These are phyloP conservation scores for Harpalus rubripes DNA, from an alignment of 2,888 invertebrate genomes.

Conservation along the genomic window DNA sequence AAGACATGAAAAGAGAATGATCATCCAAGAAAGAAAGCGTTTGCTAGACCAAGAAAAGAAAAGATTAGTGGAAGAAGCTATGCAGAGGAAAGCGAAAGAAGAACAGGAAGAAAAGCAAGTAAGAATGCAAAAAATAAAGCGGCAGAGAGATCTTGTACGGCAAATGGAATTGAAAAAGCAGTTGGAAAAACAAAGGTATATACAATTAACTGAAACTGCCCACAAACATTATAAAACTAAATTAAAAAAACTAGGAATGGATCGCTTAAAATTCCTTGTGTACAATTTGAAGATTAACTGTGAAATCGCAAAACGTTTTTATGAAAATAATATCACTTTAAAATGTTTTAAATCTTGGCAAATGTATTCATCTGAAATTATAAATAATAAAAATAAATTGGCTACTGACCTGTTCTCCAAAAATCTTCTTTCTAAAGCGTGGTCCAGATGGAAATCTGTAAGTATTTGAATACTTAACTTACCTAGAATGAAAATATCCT, in stretches of 20 bases:
- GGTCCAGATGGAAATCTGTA: slow-evolving; percentile 32
- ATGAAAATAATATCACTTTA: slow-evolving; percentile 70
- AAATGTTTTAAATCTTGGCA: slow-evolving; percentile 71
- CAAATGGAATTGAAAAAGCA: slow-evolving; percentile 81
- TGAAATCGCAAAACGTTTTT: slow-evolving; percentile 71
- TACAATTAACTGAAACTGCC: slow-evolving; percentile 77
- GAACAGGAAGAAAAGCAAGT: slow-evolving; percentile 82
- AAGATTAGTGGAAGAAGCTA: slow-evolving; percentile 82
- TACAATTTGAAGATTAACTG: slow-evolving; percentile 74
- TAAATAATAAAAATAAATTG: slow-evolving; percentile 78
- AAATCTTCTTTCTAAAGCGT: slow-evolving; percentile 71
- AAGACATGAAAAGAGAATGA: slow-evolving; percentile 78
- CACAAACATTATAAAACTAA: slow-evolving; percentile 76
- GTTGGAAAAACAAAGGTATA: slow-evolving; percentile 77
- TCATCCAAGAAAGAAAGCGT: slow-evolving; percentile 79
- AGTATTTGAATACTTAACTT: slow-evolving; percentile 5
- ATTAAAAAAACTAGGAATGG: slow-evolving; percentile 74
- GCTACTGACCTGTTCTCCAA: slow-evolving; percentile 81
- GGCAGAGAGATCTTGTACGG: slow-evolving; percentile 80
- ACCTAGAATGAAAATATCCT: slow-evolving; percentile 16
- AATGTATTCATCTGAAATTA: slow-evolving; percentile 78
- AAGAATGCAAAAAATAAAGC: slow-evolving; percentile 82
- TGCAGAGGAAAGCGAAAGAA: slow-evolving; percentile 79
- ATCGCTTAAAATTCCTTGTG: slow-evolving; percentile 75
- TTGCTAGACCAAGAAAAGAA: slow-evolving; percentile 78